phyloP scores from a whole-genome alignment of 2,113 vertebrate species.

The Anseranas semipalmata region DNA sequence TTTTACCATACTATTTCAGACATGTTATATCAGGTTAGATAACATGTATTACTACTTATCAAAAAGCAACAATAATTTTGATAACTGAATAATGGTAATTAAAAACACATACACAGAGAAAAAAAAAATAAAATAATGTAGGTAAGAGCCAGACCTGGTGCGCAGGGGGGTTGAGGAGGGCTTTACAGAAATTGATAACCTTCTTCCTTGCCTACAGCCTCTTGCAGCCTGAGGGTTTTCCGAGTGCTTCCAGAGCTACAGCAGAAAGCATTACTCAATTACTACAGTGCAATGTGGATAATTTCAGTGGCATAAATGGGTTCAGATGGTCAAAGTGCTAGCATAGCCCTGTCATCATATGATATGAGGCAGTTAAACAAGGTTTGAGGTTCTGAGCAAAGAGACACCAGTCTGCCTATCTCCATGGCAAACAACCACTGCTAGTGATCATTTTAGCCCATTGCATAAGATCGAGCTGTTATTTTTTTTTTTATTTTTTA shows the following conservation, averaged over 20 bases:
- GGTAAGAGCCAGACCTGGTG: neutral
- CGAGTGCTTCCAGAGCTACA: neutral
- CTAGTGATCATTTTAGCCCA: neutral
- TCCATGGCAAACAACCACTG: neutral
- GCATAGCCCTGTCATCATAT: neutral
- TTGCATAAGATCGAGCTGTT: fast-evolving
- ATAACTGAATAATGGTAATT: neutral
- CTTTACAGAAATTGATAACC: neutral
- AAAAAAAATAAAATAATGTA: neutral
- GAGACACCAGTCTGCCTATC: neutral
- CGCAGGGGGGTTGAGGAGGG: neutral
- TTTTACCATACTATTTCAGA: conserved; percentile 23
- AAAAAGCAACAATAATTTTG: neutral
- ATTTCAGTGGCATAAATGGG: neutral
- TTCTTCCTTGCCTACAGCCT: neutral
- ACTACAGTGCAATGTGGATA: neutral
- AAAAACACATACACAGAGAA: neutral
- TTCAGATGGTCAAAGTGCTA: neutral
- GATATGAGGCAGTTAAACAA: neutral
- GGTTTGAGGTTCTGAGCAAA: neutral
- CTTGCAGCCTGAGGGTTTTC: neutral
- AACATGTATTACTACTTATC: neutral
- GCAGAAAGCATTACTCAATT: neutral
- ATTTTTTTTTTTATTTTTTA: no score
- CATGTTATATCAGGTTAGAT: neutral